These are phyloP conservation scores for Hafferia zeledoni DNA, from an alignment of 2,797 vertebrate species.

Conservation along the genomic window DNA sequence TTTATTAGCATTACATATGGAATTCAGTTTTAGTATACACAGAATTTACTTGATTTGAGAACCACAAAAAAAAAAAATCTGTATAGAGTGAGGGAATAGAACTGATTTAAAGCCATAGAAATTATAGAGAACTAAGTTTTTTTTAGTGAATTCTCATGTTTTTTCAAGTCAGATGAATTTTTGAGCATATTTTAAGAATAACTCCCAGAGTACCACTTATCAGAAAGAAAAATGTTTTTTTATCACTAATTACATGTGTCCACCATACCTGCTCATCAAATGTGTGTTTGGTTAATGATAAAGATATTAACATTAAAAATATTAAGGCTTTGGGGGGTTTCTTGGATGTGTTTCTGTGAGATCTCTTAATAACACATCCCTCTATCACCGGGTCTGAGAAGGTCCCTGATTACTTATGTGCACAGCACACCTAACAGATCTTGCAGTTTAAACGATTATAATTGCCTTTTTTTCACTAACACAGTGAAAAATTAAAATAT, in stretches of 20 bases:
- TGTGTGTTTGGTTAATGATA: background rate
- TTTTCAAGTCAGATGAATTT: background rate
- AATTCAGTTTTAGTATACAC: background rate
- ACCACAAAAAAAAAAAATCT: background rate
- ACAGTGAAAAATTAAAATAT: background rate
- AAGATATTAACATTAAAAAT: no score
- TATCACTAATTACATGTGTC: background rate
- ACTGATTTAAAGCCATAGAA: background rate
- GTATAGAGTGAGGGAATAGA: background rate
- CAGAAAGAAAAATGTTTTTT: background rate
- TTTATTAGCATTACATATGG: background rate
- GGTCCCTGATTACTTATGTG: no score
- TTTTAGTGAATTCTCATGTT: background rate
- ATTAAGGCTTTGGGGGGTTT: background rate
- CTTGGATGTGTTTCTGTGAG: background rate
- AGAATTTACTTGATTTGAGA: background rate
- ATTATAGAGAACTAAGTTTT: rapidly evolving
- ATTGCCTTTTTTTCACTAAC: no score
- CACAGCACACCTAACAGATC: no score
- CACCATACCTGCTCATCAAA: background rate
- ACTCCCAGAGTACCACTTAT: rapidly evolving
- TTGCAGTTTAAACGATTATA: no score
- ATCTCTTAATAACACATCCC: no score
- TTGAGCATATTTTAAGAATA: background rate
- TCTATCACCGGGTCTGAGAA: no score